phyloP scores from a whole-genome alignment of 2,113 vertebrate genomes.

The Pygoscelis adeliae region DNA sequence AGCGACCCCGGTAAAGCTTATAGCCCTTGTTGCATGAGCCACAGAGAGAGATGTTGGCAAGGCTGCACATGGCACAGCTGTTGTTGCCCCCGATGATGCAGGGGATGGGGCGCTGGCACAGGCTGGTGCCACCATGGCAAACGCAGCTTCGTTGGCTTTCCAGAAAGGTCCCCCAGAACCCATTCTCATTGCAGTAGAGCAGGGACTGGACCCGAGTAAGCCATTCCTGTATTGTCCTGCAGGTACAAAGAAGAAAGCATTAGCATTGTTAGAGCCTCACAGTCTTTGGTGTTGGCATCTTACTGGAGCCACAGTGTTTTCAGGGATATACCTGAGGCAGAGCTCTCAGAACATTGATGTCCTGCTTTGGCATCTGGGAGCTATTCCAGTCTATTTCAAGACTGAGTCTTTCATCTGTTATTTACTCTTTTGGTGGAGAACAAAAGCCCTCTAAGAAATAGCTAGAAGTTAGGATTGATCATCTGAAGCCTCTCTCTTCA shows the following conservation, averaged over 20 bases:
- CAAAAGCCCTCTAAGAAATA: constrained; percentile 1
- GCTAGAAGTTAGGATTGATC: neutral
- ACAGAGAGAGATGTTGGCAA: constrained; percentile 97
- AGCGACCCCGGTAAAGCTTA: constrained; percentile 95
- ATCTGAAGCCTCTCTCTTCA: neutral
- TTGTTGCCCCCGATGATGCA: constrained; percentile 98
- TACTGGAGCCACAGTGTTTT: neutral
- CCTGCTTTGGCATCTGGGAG: neutral
- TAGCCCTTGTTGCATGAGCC: constrained; percentile 99
- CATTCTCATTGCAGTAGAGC: constrained; percentile 98
- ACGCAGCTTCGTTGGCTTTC: constrained; percentile 96
- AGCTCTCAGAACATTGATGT: neutral
- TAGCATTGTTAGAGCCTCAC: neutral
- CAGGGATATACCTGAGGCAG: neutral
- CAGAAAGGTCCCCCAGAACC: constrained; percentile 97
- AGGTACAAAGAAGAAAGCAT: constrained; percentile 4
- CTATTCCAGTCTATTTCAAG: neutral
- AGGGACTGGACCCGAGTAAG: constrained; percentile 96
- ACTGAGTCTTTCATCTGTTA: neutral
- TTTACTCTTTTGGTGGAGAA: neutral
- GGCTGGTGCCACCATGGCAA: constrained; percentile 91
- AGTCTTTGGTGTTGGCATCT: neutral
- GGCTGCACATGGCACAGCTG: constrained; percentile 99
- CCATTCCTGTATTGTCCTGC: constrained; percentile 97
- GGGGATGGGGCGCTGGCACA: constrained; percentile 96